A percentile compares a stretch with the other conserved stretches of the same genome.
These are phyloP conservation scores for Drosophila heteroneura DNA, from an alignment of 2,888 invertebrate genomes.

Conservation along the genomic window DNA sequence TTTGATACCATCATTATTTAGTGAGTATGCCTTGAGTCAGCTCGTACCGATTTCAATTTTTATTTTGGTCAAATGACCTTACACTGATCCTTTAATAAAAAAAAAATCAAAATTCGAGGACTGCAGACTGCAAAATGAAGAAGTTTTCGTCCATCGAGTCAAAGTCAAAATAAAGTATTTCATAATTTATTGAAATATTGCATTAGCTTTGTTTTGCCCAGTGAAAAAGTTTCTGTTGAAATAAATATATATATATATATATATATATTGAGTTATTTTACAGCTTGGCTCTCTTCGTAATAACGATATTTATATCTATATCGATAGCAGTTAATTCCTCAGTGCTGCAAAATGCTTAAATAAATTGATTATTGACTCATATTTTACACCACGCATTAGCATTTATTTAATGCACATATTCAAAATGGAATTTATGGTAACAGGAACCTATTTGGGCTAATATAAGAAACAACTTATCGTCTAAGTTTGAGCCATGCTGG, in stretches of 20 bases:
- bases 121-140: no score
- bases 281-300: background rate
- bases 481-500: background rate
- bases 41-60: background rate
- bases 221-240: no score
- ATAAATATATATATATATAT: no score
- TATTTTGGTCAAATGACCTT: background rate
- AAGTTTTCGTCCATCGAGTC: background rate
- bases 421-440: background rate
- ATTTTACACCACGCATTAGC: background rate
- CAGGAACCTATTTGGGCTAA: background rate
- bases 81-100: background rate
- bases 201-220: background rate
- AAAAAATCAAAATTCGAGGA: fast-evolving
- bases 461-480: background rate
- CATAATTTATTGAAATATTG: background rate
- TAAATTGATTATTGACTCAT: background rate
- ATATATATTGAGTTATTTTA: background rate
- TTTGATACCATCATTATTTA: background rate
- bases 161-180: background rate
- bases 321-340: background rate
- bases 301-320: background rate
- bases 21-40: background rate
- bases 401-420: background rate
- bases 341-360: background rate